phyloP scores from a whole-genome alignment of 2,797 vertebrate species.

The Harpagifer antarcticus region DNA sequence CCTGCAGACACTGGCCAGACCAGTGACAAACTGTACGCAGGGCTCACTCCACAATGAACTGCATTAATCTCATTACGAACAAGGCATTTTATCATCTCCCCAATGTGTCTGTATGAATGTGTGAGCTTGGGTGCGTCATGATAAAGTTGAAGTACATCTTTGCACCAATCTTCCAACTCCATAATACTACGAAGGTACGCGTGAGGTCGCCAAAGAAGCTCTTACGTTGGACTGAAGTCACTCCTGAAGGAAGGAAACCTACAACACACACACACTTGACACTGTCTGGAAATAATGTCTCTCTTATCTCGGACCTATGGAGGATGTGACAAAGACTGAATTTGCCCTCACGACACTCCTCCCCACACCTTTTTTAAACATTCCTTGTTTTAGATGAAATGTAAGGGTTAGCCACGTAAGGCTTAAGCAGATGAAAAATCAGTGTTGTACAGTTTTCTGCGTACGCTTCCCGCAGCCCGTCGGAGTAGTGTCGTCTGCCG shows the following conservation, averaged over 20 bases:
- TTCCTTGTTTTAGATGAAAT: slow-evolving; percentile 75
- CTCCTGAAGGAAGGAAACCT: slow-evolving; percentile 27
- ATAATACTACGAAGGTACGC: slow-evolving; percentile 77
- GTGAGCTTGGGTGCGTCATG: slow-evolving; percentile 34
- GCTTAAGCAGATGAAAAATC: slow-evolving; percentile 54
- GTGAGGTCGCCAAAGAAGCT: slow-evolving; percentile 47
- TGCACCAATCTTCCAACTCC: slow-evolving; percentile 64
- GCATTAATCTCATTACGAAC: slow-evolving; percentile 69
- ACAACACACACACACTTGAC: slow-evolving; percentile 10
- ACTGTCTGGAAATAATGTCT: slow-evolving; percentile 35
- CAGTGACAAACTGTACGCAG: slow-evolving; percentile 80
- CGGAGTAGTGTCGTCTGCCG: slow-evolving; percentile 46
- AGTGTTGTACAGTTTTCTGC: slow-evolving; percentile 65
- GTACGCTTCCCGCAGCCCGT: slow-evolving; percentile 36
- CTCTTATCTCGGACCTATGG: slow-evolving; percentile 50
- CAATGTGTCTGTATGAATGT: slow-evolving; percentile 7
- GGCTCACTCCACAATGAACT: slow-evolving; percentile 56
- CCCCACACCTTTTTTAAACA: slow-evolving; percentile 63
- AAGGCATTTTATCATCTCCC: slow-evolving; percentile 77
- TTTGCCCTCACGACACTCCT: slow-evolving; percentile 29
- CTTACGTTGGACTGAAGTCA: slow-evolving; percentile 44
- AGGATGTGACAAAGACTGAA: slow-evolving; percentile 56
- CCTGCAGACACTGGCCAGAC: slow-evolving; percentile 62
- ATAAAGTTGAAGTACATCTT: slow-evolving; percentile 62
- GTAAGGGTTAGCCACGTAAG: slow-evolving; percentile 53